phyloP scores from a whole-genome alignment of 2,797 vertebrate genomes.

The Xiphorhynchus erythropygius region DNA sequence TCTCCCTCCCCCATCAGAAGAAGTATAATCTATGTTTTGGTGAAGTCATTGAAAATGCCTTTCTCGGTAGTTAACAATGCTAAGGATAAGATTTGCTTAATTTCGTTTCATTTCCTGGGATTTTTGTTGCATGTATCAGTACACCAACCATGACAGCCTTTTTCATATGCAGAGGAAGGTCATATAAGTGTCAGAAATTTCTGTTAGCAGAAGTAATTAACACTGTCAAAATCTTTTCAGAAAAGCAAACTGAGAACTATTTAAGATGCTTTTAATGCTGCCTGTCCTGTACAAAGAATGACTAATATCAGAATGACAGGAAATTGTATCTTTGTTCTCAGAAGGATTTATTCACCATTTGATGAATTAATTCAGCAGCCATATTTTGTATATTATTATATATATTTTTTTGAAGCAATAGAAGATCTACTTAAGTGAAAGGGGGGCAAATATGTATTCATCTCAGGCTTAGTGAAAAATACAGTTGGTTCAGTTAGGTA shows the following conservation, averaged over 20 bases:
- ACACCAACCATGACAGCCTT: not conserved
- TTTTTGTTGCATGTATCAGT: not conserved
- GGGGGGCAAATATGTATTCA: not conserved
- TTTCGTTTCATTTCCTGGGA: not conserved
- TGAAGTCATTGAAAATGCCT: not conserved
- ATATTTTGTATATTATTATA: not conserved
- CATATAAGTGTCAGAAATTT: not conserved
- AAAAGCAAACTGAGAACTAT: not conserved
- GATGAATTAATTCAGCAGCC: not conserved
- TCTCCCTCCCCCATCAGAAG: not conserved
- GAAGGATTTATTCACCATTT: not conserved
- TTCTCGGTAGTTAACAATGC: not conserved
- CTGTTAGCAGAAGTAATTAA: conserved; percentile 14
- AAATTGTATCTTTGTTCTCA: not conserved
- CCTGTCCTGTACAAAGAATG: not conserved
- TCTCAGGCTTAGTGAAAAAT: not conserved
- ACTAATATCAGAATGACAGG: not conserved
- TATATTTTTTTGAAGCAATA: not conserved
- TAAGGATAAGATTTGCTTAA: not conserved
- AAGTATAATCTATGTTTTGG: not conserved
- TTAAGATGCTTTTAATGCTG: not conserved
- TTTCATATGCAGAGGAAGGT: not conserved
- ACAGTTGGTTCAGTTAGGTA: not conserved
- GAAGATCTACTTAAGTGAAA: not conserved
- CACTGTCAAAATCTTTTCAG: not conserved